Base-by-base conservation (phyloP, 2,113 vertebrate species). In the Brachionichthys hirsutus region DNA sequence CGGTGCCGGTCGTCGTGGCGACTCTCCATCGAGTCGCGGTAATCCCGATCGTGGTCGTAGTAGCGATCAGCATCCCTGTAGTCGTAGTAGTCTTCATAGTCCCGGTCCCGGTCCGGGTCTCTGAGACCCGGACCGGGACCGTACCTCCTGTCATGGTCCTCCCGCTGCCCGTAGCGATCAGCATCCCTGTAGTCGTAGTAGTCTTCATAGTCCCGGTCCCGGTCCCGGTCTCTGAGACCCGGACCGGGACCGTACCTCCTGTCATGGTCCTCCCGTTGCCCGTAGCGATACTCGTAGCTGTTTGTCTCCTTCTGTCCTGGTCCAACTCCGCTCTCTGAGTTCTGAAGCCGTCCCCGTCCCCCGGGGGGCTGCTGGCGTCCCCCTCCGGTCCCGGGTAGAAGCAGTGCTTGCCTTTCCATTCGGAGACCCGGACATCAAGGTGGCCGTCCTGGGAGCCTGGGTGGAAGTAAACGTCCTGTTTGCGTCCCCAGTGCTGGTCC, bases 311-410 rank as follows among this genome's bases (percentile, higher is more conserved):
- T 87, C 83, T 67, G 34, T 4, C 34, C n/a, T n/a, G 34, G 34
- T 35, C 34, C 71, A 76, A 46, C 76, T 79, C 22, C 65, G 58
- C 17, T 86, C 75, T 9, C 75, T 65, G 9, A 86, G 80, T 12
- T 55, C n/a, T 61, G 50, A 54, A 36, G 36, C 49, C 42, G 87
- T 75, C 56, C 34, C 22, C 13, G 55, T 79, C 73, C 60, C 64
- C 70, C 16, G 68, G 70, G 45, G 67, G 59, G 70, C 74, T 78
- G 53, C 24, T 70, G 59, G 61, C 65, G 7, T 78, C 75, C 44
- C 87, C 82, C 58, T 87, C 87, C 10, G 70, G 84, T 4, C 85
- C 88, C 55, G 89, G 88, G 61, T 90, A 92, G 62, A 91, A 92
- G 74, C 87, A 91, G 54, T 90, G 63, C 36, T 87, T 85, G 9